phyloP scores from a whole-genome alignment of 2,113 vertebrate genomes.

The Anarhynchus alexandrinus region DNA sequence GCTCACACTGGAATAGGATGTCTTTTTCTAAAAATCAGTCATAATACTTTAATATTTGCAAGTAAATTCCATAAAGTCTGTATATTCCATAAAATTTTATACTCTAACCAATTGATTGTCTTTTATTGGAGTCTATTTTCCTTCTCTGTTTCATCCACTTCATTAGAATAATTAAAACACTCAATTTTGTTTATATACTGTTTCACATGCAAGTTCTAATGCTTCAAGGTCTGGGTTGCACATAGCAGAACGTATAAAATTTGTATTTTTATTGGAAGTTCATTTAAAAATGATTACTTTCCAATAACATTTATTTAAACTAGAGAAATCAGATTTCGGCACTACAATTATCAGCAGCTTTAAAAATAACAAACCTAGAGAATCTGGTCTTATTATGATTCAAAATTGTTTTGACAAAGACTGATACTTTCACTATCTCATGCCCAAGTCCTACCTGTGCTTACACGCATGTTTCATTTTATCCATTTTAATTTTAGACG shows the following conservation, averaged over 20 bases:
- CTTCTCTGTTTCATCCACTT: background rate
- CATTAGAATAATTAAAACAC: background rate
- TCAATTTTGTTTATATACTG: background rate
- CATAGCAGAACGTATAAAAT: background rate
- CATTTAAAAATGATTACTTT: background rate
- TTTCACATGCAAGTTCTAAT: background rate
- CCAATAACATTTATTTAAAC: background rate
- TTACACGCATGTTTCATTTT: background rate
- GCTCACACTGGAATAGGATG: fast-evolving
- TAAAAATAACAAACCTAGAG: background rate
- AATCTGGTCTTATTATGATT: background rate
- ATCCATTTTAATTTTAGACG: background rate
- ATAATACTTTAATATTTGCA: background rate
- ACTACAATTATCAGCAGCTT: background rate
- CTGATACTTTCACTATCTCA: fast-evolving
- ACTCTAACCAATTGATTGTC: background rate
- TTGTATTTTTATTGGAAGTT: background rate
- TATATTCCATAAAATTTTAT: background rate
- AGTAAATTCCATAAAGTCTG: background rate
- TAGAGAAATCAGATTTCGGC: background rate
- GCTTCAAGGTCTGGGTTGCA: background rate
- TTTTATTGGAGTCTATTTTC: background rate
- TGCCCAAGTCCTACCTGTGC: too few species aligned
- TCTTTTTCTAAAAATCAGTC: background rate
- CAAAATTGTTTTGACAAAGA: background rate